Percentiles rank a stretch among this genome's conserved stretches.
Evolutionary conservation across 2,797 vertebrate species (phyloP).

Genomic region (Gobio occitaniae): DNA sequence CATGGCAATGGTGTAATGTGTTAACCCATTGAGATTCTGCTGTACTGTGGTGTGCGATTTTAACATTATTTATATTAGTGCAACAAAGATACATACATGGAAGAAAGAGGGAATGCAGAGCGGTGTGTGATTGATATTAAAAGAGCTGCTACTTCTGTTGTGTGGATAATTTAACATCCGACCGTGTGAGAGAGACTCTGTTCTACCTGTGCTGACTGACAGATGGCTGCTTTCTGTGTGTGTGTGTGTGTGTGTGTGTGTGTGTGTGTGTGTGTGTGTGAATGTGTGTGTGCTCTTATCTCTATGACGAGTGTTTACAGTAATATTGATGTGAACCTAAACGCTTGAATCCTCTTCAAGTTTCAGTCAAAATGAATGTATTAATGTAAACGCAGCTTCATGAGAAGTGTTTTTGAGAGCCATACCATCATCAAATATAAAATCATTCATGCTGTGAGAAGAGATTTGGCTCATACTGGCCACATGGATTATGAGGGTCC

Average conservation of each 20-base stretch:
- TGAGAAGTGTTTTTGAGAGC: no score
- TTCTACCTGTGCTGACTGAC: slow-evolving; percentile 38
- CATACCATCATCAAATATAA: no score
- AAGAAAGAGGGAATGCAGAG: not conserved
- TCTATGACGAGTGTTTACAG: no score
- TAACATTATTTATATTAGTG: no score
- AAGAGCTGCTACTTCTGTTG: not conserved
- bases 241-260: slow-evolving; percentile 4
- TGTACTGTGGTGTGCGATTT: not conserved
- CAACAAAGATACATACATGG: not conserved
- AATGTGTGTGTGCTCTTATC: no score
- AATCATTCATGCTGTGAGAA: no score
- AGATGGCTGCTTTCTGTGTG: not conserved
- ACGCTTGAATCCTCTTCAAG: no score
- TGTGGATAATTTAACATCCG: no score
- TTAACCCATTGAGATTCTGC: not conserved
- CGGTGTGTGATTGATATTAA: not conserved
- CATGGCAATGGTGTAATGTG: not conserved
- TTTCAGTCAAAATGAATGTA: no score
- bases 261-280: not conserved
- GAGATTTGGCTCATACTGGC: no score
- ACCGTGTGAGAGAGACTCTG: not conserved
- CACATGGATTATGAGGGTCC: slow-evolving; percentile 34
- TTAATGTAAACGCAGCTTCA: no score
- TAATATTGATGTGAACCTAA: no score